phyloP scores from a whole-genome alignment of 2,797 vertebrate genomes.

The Pangasius krempfi region DNA sequence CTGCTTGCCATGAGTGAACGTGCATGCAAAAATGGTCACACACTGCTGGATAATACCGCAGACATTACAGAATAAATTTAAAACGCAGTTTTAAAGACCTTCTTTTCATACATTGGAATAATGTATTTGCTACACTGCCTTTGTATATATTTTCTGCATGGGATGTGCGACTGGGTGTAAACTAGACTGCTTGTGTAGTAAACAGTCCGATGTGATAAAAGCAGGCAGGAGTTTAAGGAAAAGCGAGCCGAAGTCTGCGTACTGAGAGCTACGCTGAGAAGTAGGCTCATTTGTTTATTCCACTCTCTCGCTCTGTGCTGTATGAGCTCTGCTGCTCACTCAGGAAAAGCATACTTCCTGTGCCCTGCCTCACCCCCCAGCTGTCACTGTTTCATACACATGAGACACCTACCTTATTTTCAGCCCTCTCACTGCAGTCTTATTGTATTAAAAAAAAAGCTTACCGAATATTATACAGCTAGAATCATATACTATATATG shows the following conservation, averaged over 20 bases:
- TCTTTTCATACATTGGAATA: not conserved
- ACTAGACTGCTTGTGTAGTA: constrained; percentile 13
- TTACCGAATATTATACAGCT: not conserved
- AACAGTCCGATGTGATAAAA: not conserved
- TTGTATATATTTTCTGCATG: not conserved
- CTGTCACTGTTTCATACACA: constrained; percentile 56
- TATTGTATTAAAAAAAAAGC: not conserved
- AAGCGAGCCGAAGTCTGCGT: not conserved
- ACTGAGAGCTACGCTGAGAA: constrained; percentile 36
- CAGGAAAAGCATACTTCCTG: constrained; percentile 81
- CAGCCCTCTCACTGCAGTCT: not conserved
- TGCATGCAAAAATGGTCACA: not conserved
- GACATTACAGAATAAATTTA: not conserved
- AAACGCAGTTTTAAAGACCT: not conserved
- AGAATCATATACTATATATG: not conserved
- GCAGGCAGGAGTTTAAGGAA: constrained; percentile 31
- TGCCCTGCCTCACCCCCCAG: constrained; percentile 69
- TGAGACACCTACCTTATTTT: constrained; percentile 25
- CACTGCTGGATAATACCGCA: not conserved
- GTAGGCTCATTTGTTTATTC: constrained; percentile 74
- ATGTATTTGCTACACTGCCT: not conserved
- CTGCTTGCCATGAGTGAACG: not conserved
- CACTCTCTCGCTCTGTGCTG: constrained; percentile 65
- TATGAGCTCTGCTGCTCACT: constrained; percentile 66
- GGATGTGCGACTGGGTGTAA: not conserved